Percentiles rank a stretch among this genome's conserved stretches.
These are phyloP conservation scores for Archilochus colubris DNA, from an alignment of 2,113 vertebrate species.

Conservation along the genomic window DNA sequence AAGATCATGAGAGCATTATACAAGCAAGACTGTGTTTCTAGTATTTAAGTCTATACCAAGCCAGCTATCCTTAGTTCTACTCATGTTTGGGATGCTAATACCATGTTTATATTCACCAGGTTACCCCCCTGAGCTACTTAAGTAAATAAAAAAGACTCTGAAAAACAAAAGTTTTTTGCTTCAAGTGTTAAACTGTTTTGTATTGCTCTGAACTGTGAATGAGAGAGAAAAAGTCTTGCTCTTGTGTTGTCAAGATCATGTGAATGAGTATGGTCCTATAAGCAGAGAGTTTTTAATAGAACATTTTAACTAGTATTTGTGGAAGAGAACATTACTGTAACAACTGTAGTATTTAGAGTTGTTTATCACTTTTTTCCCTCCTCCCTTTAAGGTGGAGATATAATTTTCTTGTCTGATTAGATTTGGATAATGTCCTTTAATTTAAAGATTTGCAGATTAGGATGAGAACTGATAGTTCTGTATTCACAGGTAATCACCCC, in stretches of 20 bases:
- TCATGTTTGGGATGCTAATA: background rate
- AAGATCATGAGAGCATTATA: background rate
- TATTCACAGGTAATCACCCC: background rate
- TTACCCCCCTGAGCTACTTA: background rate
- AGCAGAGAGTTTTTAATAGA: background rate
- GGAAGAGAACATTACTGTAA: background rate
- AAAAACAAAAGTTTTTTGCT: background rate
- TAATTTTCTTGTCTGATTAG: background rate
- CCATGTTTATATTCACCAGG: background rate
- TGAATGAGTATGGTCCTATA: background rate
- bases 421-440: background rate
- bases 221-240: background rate
- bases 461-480: background rate
- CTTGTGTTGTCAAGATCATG: background rate
- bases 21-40: background rate
- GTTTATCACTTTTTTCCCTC: background rate
- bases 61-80: background rate
- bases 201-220: background rate
- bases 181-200: background rate
- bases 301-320: background rate
- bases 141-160: background rate
- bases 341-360: background rate
- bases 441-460: background rate
- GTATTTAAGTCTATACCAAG: background rate
- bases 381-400: background rate